phyloP scores from a whole-genome alignment of 2,888 invertebrate genomes.

The Aphidius colemani region DNA sequence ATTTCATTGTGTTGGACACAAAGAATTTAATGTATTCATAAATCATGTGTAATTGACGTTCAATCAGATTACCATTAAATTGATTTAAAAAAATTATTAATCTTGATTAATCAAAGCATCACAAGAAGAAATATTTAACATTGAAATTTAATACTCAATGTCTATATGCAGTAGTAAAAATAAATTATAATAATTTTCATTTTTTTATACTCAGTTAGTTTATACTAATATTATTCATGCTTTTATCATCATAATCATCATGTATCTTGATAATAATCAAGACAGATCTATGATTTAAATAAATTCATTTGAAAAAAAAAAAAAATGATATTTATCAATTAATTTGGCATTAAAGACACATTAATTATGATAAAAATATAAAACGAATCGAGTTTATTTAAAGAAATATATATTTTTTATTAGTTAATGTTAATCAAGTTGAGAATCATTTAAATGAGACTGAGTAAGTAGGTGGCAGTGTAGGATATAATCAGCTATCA shows the following conservation, averaged over 20 bases:
- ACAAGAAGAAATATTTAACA: neutral
- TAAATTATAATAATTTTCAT: neutral
- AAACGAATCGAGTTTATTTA: conserved; percentile 28
- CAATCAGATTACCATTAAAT: conserved; percentile 31
- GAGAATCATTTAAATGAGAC: conserved; percentile 25
- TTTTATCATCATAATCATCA: neutral
- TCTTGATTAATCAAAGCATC: neutral
- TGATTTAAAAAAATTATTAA: neutral
- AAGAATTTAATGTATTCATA: conserved; percentile 18
- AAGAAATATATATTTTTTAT: neutral
- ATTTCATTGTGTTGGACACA: no score
- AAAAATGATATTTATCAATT: neutral
- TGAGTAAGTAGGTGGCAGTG: conserved; percentile 35
- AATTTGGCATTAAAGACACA: conserved; percentile 22
- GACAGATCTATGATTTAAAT: conserved; percentile 2
- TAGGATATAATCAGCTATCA: conserved; percentile 27
- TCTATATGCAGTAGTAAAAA: conserved; percentile 8
- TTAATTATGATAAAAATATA: conserved; percentile 34
- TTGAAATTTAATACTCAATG: conserved; percentile 10
- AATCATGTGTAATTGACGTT: conserved; percentile 39
- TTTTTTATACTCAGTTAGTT: neutral
- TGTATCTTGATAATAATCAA: conserved; percentile 1
- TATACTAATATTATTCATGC: neutral
- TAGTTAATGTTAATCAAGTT: conserved; percentile 11
- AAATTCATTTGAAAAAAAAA: neutral